Evolutionary conservation across 2,888 invertebrate species (phyloP).

Genomic region (Alsophila aescularia): DNA sequence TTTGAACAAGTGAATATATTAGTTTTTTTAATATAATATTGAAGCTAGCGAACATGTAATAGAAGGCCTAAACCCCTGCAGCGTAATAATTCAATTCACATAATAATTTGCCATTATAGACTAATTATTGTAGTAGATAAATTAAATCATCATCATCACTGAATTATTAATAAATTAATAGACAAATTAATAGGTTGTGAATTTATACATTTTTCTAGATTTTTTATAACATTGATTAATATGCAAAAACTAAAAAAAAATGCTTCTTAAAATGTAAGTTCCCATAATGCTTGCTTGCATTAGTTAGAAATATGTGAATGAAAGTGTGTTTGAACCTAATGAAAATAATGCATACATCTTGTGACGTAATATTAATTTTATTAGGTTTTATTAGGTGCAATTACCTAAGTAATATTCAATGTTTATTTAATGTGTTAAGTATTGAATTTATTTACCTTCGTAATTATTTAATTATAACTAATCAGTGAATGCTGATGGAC

Average conservation of each 20-base stretch:
- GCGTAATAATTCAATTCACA: constrained; percentile 30
- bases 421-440: too few species aligned
- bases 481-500: too few species aligned
- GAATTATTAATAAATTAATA: constrained; percentile 57
- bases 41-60: constrained; percentile 29
- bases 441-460: too few species aligned
- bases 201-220: constrained; percentile 84
- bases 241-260: constrained; percentile 51
- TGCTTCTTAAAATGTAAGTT: constrained; percentile 49
- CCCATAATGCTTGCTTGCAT: constrained; percentile 60
- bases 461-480: too few species aligned
- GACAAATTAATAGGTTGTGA: constrained; percentile 83
- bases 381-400: too few species aligned
- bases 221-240: constrained; percentile 72
- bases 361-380: background rate
- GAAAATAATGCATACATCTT: background rate
- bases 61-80: constrained; percentile 65
- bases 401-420: too few species aligned
- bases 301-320: constrained; percentile 36
- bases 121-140: constrained; percentile 38
- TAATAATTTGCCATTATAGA: constrained; percentile 51
- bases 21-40: background rate
- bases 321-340: constrained; percentile 8
- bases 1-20: background rate
- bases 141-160: constrained; percentile 42